phyloP scores from a whole-genome alignment of 1,140 invertebrate genomes.

The Sipha flava region DNA sequence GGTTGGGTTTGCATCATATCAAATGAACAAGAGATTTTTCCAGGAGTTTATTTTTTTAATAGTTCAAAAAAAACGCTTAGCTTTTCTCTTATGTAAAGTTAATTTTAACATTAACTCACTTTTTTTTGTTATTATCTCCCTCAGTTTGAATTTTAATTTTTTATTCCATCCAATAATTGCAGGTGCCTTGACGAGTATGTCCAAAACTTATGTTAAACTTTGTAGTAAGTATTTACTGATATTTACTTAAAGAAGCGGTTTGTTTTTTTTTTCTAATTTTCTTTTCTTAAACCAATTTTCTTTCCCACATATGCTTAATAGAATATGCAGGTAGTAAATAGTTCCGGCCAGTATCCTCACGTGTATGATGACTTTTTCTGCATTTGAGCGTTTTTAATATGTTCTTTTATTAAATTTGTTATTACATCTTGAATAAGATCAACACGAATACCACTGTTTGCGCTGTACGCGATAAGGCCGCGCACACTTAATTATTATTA shows the following conservation, averaged over 20 bases:
- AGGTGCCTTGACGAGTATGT: not conserved
- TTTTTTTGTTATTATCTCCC: not conserved
- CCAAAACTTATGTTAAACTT: not conserved
- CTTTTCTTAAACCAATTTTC: not conserved
- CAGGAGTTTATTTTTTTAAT: not conserved
- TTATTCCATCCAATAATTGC: not conserved
- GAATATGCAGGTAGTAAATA: not conserved
- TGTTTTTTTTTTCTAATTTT: too few species aligned
- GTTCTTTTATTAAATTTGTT: not conserved
- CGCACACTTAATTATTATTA: too few species aligned
- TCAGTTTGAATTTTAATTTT: not conserved
- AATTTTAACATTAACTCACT: too few species aligned
- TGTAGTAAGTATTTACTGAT: not conserved
- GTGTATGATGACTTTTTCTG: not conserved
- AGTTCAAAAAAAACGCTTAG: not conserved
- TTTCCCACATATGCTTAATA: not conserved
- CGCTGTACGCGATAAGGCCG: too few species aligned
- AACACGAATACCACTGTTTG: too few species aligned
- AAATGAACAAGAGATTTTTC: conserved; percentile 3
- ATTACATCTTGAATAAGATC: too few species aligned
- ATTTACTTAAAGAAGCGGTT: not conserved
- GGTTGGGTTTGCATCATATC: conserved; percentile 35
- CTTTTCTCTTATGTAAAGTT: not conserved
- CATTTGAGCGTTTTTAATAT: not conserved
- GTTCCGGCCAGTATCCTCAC: not conserved